phyloP scores from a whole-genome alignment of 2,797 vertebrate species.

The Rhinatrema bivittatum region DNA sequence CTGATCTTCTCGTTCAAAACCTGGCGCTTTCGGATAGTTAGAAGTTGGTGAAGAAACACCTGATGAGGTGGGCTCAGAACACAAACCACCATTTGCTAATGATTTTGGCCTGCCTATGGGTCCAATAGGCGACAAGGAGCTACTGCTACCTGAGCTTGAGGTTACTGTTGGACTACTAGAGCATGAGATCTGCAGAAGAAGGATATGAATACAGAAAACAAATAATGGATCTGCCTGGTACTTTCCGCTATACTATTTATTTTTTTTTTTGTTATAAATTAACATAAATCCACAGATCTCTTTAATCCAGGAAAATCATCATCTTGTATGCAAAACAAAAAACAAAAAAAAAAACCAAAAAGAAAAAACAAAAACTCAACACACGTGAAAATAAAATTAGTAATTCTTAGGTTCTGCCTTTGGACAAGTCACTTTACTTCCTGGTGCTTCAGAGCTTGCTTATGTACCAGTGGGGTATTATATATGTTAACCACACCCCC shows the following conservation, averaged over 20 bases:
- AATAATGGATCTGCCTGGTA: slow-evolving; percentile 14
- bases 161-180: slow-evolving; percentile 74
- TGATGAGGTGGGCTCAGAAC: slow-evolving; percentile 70
- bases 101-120: slow-evolving; percentile 70
- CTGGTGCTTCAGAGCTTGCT: no score
- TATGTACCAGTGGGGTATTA: no score
- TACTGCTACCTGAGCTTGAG: slow-evolving; percentile 74
- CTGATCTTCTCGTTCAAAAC: slow-evolving; percentile 82
- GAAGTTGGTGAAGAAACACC: slow-evolving; percentile 69
- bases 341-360: no score
- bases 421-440: no score
- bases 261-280: no score
- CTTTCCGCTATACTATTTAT: not conserved
- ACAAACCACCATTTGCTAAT: slow-evolving; percentile 71
- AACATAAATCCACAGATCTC: no score
- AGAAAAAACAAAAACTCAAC: no score
- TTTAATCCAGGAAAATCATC: no score
- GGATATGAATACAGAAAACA: slow-evolving; percentile 22
- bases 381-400: no score
- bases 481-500: no score
- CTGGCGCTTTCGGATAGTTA: slow-evolving; percentile 79
- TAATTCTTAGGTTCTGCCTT: no score
- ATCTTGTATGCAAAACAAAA: no score
- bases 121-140: slow-evolving; percentile 75
- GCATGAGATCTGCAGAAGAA: slow-evolving; percentile 65